Percentiles rank a stretch among this genome's conserved stretches.
Evolutionary conservation across 2,113 vertebrate species (phyloP).

Genomic region (Gymnorhina tibicen): DNA sequence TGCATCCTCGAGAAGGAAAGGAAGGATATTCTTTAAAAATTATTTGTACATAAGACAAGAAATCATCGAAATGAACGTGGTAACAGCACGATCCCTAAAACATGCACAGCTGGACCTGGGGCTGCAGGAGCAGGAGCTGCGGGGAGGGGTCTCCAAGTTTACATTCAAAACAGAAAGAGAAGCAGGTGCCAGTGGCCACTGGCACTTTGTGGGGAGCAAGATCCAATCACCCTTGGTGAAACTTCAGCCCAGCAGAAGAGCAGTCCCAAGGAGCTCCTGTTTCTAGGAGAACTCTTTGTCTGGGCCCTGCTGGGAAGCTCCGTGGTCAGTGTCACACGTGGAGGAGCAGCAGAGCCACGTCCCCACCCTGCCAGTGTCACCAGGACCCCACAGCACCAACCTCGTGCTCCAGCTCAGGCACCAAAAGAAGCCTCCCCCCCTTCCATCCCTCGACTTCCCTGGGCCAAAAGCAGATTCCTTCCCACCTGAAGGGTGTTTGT

Average conservation of each 20-base stretch:
- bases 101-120: constrained; percentile 1
- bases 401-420: rapidly evolving
- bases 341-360: not conserved
- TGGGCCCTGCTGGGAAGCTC: not conserved
- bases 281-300: rapidly evolving
- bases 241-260: not conserved
- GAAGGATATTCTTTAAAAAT: constrained; percentile 36
- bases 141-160: not conserved
- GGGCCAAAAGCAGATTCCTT: not conserved
- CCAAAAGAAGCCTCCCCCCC: not conserved
- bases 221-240: not conserved
- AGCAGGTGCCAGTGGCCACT: not conserved
- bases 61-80: not conserved
- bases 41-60: constrained; percentile 40
- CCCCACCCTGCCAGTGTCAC: not conserved
- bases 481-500: rapidly evolving
- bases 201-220: rapidly evolving
- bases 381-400: rapidly evolving
- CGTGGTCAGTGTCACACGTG: rapidly evolving
- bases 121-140: not conserved
- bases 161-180: not conserved
- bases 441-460: rapidly evolving
- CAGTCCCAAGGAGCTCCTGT: not conserved
- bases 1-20: constrained; percentile 35
- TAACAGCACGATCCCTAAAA: not conserved